Conservation (phyloP, 2,888 invertebrate species). For the Seira sanloemensis region DNA sequence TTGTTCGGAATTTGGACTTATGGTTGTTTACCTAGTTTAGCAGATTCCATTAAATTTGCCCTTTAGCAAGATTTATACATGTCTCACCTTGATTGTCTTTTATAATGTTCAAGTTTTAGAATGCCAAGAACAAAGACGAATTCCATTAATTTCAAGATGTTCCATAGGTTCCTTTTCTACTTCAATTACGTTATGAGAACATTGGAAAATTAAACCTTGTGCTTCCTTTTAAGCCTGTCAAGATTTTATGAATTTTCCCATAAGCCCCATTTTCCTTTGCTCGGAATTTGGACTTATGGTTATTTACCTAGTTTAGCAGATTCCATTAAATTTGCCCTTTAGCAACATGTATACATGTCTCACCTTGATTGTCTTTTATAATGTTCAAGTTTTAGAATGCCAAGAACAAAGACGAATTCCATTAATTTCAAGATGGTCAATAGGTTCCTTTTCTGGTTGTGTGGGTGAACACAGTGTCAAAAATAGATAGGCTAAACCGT, state of each 20-base stretch:
- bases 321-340: background rate
- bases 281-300: background rate
- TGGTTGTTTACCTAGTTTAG: conserved; percentile 3
- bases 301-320: background rate
- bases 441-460: no score
- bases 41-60: background rate
- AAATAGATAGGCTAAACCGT: no score
- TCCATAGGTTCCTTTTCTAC: no score
- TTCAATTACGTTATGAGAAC: no score
- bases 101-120: no score
- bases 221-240: conserved; percentile 47
- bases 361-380: background rate
- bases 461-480: no score
- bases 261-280: conserved; percentile 23
- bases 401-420: conserved; percentile 1
- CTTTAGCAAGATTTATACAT: background rate
- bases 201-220: no score
- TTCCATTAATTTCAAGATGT: background rate
- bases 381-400: no score
- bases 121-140: conserved; percentile 3
- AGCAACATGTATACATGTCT: background rate
- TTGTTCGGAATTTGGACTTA: background rate
- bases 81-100: background rate
- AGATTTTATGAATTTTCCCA: conserved; percentile 32
- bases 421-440: no score